These are phyloP conservation scores for Dipodomys merriami DNA, from an alignment of 2,113 vertebrate species.

Conservation along the genomic window DNA sequence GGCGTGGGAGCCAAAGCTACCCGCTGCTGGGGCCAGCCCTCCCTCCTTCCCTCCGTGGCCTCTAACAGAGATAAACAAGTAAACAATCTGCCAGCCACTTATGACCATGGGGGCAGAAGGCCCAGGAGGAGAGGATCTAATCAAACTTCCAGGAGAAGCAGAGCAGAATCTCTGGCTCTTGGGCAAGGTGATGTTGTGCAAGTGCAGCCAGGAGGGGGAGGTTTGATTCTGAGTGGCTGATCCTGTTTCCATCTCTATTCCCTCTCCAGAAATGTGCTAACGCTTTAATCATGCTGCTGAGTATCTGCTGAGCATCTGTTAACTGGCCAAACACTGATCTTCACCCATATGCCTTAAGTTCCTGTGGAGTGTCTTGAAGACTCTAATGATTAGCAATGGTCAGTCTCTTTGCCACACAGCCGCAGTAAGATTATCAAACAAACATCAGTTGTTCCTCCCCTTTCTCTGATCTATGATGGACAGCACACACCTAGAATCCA, in stretches of 20 bases:
- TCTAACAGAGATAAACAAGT: constrained; percentile 68
- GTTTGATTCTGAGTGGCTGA: constrained; percentile 17
- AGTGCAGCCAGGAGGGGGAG: constrained; percentile 63
- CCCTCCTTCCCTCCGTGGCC: constrained; percentile 31
- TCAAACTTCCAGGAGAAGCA: constrained; percentile 66
- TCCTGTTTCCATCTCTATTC: constrained; percentile 13
- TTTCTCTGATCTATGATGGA: neutral
- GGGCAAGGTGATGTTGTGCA: constrained; percentile 56
- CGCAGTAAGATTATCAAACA: constrained; percentile 10
- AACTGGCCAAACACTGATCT: constrained; percentile 31
- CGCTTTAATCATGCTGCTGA: constrained; percentile 62
- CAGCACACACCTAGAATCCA: constrained; percentile 13
- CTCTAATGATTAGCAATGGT: neutral
- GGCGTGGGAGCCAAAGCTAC: constrained; percentile 57
- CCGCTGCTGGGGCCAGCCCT: constrained; percentile 1
- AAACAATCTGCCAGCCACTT: constrained; percentile 77
- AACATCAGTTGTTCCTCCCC: neutral
- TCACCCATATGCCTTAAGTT: constrained; percentile 23
- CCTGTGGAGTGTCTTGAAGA: constrained; percentile 12
- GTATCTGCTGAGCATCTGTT: constrained; percentile 46
- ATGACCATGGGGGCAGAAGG: constrained; percentile 52
- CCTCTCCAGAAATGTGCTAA: constrained; percentile 43
- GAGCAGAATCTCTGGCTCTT: constrained; percentile 45
- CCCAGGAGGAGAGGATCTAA: constrained; percentile 64
- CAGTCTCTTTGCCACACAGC: constrained; percentile 31